Conservation (phyloP, 2,888 invertebrate genomes). For the Tipula unca region DNA sequence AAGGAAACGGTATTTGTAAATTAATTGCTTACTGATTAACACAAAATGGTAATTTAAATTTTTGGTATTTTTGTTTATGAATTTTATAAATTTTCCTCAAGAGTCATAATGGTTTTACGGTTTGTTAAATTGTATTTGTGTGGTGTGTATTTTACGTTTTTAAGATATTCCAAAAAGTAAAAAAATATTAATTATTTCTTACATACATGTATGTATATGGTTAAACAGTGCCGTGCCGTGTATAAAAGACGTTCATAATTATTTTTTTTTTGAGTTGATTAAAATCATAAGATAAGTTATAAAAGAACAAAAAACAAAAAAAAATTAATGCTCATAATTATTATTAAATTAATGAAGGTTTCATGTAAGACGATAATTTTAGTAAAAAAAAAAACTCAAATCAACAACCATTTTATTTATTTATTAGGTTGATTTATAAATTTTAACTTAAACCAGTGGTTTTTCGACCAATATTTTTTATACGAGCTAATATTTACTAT, state of each 20-base stretch:
- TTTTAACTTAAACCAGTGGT: not conserved
- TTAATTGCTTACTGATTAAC: constrained; percentile 20
- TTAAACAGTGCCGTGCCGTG: too few relatives aligned
- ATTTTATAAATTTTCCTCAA: not conserved
- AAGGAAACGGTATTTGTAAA: constrained; percentile 20
- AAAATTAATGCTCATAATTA: not conserved
- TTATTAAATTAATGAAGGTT: constrained; percentile 8
- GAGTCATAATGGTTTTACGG: constrained; percentile 8
- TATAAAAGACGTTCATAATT: not conserved
- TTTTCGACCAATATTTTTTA: not conserved
- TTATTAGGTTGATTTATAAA: not conserved
- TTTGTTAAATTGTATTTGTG: not conserved
- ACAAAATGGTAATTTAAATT: constrained; percentile 19
- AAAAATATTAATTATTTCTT: not conserved
- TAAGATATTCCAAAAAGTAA: not conserved
- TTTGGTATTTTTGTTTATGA: too few relatives aligned
- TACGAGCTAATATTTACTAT: not conserved
- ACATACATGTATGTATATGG: not conserved
- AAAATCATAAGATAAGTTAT: not conserved
- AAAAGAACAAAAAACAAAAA: not conserved
- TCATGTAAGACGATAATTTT: constrained; percentile 14
- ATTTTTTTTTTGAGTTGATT: not conserved
- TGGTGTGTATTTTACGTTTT: not conserved
- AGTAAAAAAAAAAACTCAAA: not conserved
- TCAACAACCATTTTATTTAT: not conserved